Conservation (phyloP, 2,797 vertebrate species). For the Limnodromus scolopaceus region DNA sequence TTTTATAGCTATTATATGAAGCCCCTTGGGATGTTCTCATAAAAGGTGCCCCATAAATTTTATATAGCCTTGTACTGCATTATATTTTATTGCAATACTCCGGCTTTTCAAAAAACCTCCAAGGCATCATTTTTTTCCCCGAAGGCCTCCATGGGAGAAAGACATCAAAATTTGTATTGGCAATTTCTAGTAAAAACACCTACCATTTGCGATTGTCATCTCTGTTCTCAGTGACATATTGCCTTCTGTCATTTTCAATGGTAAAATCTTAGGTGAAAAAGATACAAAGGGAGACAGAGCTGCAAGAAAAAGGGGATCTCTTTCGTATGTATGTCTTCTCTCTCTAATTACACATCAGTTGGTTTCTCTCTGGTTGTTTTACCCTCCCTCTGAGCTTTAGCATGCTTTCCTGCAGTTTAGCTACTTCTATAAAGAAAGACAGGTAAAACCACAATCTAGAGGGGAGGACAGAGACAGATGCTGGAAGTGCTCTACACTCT, state of each 20-base stretch:
- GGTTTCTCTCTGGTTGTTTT: background rate
- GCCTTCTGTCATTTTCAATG: background rate
- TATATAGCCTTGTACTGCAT: background rate
- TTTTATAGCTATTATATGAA: conserved; percentile 58
- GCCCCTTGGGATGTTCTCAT: conserved; percentile 61
- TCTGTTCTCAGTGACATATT: background rate
- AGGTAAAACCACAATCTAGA: background rate
- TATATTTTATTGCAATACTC: conserved; percentile 48
- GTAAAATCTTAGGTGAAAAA: conserved; percentile 7
- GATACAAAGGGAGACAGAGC: background rate
- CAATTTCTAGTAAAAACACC: conserved; percentile 19
- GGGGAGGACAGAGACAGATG: background rate
- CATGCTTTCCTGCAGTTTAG: background rate
- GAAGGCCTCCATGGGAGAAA: background rate
- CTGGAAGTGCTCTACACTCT: background rate
- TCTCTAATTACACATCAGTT: background rate
- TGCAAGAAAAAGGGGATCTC: background rate
- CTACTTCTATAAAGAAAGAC: background rate
- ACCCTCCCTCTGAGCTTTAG: background rate
- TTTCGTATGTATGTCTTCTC: background rate
- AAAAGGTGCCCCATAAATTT: conserved; percentile 63
- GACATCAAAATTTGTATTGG: background rate
- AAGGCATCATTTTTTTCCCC: background rate
- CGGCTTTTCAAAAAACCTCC: conserved; percentile 27
- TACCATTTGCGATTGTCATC: background rate